These are phyloP conservation scores for Syngnathus floridae DNA, from an alignment of 2,113 vertebrate genomes.

Conservation along the genomic window DNA sequence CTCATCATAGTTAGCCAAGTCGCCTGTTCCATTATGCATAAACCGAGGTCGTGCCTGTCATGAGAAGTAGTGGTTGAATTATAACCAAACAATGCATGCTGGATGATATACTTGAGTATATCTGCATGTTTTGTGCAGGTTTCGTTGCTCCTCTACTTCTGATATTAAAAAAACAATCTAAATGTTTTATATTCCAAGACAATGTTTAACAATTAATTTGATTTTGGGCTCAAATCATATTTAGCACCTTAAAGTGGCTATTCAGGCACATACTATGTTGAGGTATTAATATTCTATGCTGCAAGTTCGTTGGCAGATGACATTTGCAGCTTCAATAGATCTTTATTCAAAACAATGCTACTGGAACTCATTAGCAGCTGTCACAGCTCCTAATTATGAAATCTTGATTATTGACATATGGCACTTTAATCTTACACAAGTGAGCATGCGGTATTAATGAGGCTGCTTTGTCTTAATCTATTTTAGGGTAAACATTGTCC, in stretches of 20 bases:
- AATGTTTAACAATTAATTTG: background rate
- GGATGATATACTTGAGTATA: background rate
- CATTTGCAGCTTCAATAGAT: constrained; percentile 42
- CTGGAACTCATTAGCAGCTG: constrained; percentile 56
- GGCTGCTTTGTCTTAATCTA: constrained; percentile 17
- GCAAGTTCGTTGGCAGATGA: constrained; percentile 41
- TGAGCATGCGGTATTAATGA: constrained; percentile 22
- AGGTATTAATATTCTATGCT: constrained; percentile 39
- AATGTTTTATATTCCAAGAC: background rate
- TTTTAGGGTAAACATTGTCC: constrained; percentile 8
- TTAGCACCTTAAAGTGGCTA: background rate
- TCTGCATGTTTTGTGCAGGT: background rate
- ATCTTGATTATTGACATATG: constrained; percentile 67
- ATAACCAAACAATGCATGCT: constrained; percentile 8
- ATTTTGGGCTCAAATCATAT: background rate
- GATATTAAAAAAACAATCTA: background rate
- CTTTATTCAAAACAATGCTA: constrained; percentile 43
- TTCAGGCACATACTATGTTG: background rate
- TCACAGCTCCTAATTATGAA: constrained; percentile 60
- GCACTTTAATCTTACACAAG: constrained; percentile 51
- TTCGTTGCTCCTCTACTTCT: background rate
- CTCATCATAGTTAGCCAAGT: constrained; percentile 34
- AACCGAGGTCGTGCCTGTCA: constrained; percentile 27
- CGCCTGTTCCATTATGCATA: constrained; percentile 51
- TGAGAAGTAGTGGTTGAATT: constrained; percentile 21